phyloP scores from a whole-genome alignment of 2,888 invertebrate genomes.

The Anthophora plumipes region DNA sequence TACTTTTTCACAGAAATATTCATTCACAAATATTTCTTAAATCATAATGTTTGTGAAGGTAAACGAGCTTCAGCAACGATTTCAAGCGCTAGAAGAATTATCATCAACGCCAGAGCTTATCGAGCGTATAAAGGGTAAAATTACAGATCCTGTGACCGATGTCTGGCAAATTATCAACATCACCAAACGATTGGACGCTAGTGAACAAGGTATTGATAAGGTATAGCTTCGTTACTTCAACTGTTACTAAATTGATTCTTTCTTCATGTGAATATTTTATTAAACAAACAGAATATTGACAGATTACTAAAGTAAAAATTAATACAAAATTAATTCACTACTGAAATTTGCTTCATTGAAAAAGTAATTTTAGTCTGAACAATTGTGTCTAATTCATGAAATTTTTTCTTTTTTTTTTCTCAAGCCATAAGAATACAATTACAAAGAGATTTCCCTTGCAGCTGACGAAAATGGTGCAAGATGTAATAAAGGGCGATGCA shows the following conservation, averaged over 20 bases:
- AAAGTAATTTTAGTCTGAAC: too few relatives aligned
- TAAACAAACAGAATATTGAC: background rate
- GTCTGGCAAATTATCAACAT: conserved; percentile 89
- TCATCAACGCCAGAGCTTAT: conserved; percentile 84
- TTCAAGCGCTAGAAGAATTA: conserved; percentile 83
- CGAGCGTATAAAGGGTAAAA: conserved; percentile 80
- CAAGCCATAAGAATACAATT: background rate
- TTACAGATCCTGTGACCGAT: conserved; percentile 85
- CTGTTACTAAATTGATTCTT: background rate
- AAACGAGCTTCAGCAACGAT: conserved; percentile 81
- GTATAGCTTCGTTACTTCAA: conserved; percentile 50
- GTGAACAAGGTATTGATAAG: conserved; percentile 87
- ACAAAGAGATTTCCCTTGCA: conserved; percentile 23
- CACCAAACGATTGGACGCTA: conserved; percentile 88
- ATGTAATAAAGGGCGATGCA: conserved; percentile 68
- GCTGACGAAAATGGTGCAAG: conserved; percentile 75
- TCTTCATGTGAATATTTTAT: background rate
- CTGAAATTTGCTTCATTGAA: too few relatives aligned
- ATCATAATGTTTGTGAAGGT: conserved; percentile 67
- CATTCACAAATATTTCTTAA: background rate
- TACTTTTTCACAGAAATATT: background rate
- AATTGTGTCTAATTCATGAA: too few relatives aligned
- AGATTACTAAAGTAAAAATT: too few relatives aligned
- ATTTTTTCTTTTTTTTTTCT: background rate
- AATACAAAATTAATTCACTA: too few relatives aligned